Evolutionary conservation across 2,113 vertebrate species (phyloP), one percentile per base, ranked within the genome.

Genomic region (Caranx melampygus): DNA sequence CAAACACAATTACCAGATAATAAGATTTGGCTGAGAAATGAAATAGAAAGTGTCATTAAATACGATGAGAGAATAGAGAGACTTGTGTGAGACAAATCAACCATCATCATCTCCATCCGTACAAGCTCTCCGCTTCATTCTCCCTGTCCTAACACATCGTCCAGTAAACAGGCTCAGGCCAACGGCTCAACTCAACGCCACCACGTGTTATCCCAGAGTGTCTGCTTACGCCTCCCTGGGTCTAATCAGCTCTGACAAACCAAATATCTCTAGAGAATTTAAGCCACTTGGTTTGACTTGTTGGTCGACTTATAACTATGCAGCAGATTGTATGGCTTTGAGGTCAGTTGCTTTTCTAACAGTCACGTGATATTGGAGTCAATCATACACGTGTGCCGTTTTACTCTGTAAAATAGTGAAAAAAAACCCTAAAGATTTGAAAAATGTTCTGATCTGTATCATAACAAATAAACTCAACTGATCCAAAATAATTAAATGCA

Each of bases 171-270:
- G 79, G 59, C 82, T 68, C 80, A 83, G 84, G 87, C 84, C 85
- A 78, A 69, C 52, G 31, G 75, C 85, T 88, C 65, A 65, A 81
- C 58, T 88, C 82, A 70, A 71, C 49, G 75, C 82, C 85, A 87
- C 85, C 82, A 86, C 78, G 84, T 87, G 87, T 90, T 86, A 86
- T 78, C 52, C 81, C 68, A 67, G 86, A 90, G 87, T 78, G 88
- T 84, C 88, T 88, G 76, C 87, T 88, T 72, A 85, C 71, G 87
- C 85, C 82, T 90, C 75, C 62, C 64, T 89, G 88, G 81, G 16
- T 88, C 78, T 92, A 91, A 92, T 93, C 88, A 88, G 55, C 87
- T 87, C 79, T 83, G 91, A 92, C 91, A 93, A 87, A 90, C 75
- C 78, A 79, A 90, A 90, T 80, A 86, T 89, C 90, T 92, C 89